Conservation (phyloP, 2,797 vertebrate species). For the Eurystomus glaucurus region DNA sequence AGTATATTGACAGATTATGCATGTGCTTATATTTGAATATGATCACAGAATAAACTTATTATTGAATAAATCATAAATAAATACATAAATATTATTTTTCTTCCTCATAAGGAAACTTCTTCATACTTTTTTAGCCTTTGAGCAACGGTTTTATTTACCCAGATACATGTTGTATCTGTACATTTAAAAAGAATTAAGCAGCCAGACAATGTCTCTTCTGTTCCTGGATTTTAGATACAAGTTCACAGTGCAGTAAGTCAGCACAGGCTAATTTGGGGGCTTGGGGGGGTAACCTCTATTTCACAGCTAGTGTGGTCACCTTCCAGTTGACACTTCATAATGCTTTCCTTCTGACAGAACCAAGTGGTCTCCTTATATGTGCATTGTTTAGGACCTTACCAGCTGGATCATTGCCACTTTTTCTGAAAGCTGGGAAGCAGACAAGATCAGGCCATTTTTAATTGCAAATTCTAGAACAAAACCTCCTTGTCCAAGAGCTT, state of each 20-base stretch:
- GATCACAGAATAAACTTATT: background rate
- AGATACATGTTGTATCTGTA: background rate
- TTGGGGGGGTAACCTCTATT: background rate
- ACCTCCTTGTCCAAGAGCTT: background rate
- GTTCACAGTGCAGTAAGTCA: accelerated
- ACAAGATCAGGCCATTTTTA: background rate
- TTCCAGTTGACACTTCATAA: background rate
- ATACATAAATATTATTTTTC: background rate
- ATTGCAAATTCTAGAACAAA: background rate
- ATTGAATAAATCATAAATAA: background rate
- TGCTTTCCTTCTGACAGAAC: background rate
- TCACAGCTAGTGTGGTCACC: background rate
- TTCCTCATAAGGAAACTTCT: background rate
- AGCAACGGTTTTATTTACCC: background rate
- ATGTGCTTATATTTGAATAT: background rate
- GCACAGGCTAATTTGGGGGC: background rate
- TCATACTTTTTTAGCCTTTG: background rate
- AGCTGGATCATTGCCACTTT: background rate
- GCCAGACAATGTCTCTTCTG: background rate
- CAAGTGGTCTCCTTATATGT: background rate
- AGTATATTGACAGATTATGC: background rate
- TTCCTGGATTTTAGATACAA: background rate
- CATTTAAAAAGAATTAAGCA: background rate
- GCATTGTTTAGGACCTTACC: background rate
- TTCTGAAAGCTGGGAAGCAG: background rate